phyloP scores from a whole-genome alignment of 2,888 invertebrate genomes.

The Drosophila pseudotakahashii region DNA sequence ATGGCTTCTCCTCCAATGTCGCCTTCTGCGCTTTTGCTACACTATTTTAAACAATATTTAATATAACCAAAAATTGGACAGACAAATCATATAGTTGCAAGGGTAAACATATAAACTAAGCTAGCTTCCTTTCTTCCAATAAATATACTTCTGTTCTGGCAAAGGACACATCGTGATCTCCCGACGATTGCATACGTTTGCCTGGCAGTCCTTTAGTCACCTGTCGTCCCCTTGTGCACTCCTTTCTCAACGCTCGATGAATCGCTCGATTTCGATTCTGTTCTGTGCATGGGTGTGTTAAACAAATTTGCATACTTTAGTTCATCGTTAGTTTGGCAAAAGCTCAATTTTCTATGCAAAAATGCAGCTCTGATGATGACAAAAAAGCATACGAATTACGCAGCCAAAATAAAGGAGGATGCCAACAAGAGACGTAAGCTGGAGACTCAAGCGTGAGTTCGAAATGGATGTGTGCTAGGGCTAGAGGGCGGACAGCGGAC shows the following conservation, averaged over 20 bases:
- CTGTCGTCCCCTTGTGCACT: neutral
- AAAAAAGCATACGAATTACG: slow-evolving; percentile 70
- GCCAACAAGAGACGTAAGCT: slow-evolving; percentile 17
- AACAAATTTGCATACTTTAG: slow-evolving; percentile 77
- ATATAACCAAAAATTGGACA: too few relatives aligned
- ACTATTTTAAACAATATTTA: too few relatives aligned
- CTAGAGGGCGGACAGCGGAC: neutral
- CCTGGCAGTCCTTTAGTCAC: slow-evolving; percentile 1
- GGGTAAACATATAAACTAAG: too few relatives aligned
- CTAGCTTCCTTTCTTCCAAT: too few relatives aligned
- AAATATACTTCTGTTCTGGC: neutral
- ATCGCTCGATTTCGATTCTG: slow-evolving; percentile 11
- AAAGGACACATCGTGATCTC: slow-evolving; percentile 21
- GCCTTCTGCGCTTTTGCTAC: too few relatives aligned
- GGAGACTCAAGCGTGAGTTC: neutral
- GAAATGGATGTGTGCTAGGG: slow-evolving; percentile 10
- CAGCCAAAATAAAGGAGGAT: slow-evolving; percentile 40
- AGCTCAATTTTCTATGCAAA: slow-evolving; percentile 78
- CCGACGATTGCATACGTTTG: slow-evolving; percentile 37
- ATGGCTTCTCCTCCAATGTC: too few relatives aligned
- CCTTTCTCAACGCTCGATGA: slow-evolving; percentile 3
- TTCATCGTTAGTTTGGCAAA: slow-evolving; percentile 80
- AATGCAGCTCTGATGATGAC: slow-evolving; percentile 69
- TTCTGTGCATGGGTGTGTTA: slow-evolving; percentile 63
- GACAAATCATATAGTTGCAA: too few relatives aligned